These are phyloP conservation scores for Petrocephalus sullivani DNA, from an alignment of 2,797 vertebrate species.

Conservation along the genomic window DNA sequence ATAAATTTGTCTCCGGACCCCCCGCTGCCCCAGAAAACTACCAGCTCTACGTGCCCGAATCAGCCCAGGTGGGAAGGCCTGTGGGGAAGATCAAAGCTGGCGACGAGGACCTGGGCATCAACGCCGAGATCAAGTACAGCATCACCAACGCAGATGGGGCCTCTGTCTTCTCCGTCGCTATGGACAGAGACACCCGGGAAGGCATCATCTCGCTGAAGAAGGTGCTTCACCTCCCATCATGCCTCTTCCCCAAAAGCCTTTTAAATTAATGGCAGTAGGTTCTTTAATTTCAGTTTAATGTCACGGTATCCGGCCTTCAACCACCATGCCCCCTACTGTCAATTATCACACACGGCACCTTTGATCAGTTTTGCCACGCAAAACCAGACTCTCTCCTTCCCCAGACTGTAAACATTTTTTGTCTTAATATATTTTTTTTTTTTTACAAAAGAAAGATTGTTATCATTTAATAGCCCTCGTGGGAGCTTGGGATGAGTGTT, in stretches of 20 bases:
- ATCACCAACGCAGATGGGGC: slow-evolving; percentile 86
- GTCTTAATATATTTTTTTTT: neutral
- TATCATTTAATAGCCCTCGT: slow-evolving; percentile 6
- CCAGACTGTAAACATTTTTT: neutral
- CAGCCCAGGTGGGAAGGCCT: slow-evolving; percentile 86
- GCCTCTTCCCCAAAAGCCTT: neutral
- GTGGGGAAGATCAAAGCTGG: slow-evolving; percentile 97
- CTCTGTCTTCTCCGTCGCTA: slow-evolving; percentile 82
- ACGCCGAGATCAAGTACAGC: slow-evolving; percentile 93
- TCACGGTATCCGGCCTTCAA: neutral
- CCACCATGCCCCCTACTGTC: neutral
- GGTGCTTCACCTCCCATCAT: slow-evolving; percentile 51
- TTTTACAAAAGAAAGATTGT: neutral
- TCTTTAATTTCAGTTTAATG: neutral
- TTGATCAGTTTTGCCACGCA: neutral
- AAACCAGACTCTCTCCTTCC: neutral
- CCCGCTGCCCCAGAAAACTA: slow-evolving; percentile 75
- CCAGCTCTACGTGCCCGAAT: slow-evolving; percentile 93
- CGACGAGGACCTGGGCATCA: slow-evolving; percentile 85
- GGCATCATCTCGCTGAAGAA: slow-evolving; percentile 88
- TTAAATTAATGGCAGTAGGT: neutral
- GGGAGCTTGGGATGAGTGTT: neutral
- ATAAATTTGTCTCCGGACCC: neutral
- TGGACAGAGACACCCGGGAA: slow-evolving; percentile 88
- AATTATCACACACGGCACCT: neutral